phyloP scores from a whole-genome alignment of 2,888 invertebrate species.

The Limnephilus lunatus region DNA sequence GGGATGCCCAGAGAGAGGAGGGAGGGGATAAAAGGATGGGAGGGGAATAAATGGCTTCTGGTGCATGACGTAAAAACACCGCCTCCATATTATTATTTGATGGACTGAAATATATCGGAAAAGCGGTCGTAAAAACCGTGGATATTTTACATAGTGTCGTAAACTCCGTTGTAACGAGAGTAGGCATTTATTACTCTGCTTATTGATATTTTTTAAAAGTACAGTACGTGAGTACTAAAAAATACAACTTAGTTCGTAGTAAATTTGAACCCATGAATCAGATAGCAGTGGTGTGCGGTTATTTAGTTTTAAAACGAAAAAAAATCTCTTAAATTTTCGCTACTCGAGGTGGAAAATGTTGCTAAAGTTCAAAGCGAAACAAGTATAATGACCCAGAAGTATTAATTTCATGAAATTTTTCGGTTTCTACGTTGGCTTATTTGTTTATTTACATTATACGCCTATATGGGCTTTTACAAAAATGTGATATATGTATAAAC shows the following conservation, averaged over 20 bases:
- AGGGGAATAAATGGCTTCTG: not conserved
- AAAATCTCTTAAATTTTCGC: too few relatives aligned
- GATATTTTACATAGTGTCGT: not conserved
- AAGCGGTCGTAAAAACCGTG: not conserved
- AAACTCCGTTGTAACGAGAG: not conserved
- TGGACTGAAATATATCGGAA: not conserved
- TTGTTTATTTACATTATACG: too few relatives aligned
- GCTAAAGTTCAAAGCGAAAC: too few relatives aligned
- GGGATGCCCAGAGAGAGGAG: not conserved
- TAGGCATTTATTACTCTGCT: not conserved
- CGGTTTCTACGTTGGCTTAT: too few relatives aligned
- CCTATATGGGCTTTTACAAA: too few relatives aligned
- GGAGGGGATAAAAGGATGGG: not conserved
- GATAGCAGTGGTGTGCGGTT: too few relatives aligned
- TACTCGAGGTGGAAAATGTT: too few relatives aligned
- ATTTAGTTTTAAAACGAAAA: too few relatives aligned
- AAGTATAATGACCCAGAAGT: too few relatives aligned
- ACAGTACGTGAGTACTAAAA: not conserved
- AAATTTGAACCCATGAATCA: not conserved
- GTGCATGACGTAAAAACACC: not conserved
- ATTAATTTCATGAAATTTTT: too few relatives aligned
- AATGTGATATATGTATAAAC: too few relatives aligned
- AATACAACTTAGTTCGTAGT: not conserved
- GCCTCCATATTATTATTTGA: slow-evolving; percentile 2
- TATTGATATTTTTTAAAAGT: not conserved